Evolutionary conservation across 2,888 invertebrate genomes (phyloP), one percentile per base, ranked within the genome.

Genomic region (Creontiades dilutus): DNA sequence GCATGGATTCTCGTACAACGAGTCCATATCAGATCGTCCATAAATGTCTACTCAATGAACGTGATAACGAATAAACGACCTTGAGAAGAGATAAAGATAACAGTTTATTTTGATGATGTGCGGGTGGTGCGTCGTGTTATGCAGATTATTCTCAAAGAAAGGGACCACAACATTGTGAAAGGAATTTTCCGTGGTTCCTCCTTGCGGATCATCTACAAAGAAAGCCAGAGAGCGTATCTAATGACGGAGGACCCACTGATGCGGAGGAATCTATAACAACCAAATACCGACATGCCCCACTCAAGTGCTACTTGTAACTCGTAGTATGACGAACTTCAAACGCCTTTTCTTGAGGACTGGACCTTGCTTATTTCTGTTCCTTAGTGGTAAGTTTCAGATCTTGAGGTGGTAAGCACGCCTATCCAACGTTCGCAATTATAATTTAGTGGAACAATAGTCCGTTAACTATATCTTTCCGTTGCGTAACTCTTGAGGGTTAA

Each of bases 151-250:
- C 46, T 78, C 78, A 9, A 78, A 78, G 47, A 16, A 27, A 28
- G 78, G 78, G n/a, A 46, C 78, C 78, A 78, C 19, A 68, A 23
- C 27, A 23, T 68, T 23, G 23, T 68, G 68, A 68, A 68, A 68
- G 68, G 68, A 11, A 5, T 7, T 68, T 68, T 19, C 7, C 23
- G 23, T 46, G 78, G 46, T 13, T 78, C 47, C 37, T 78, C 78
- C 78, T 78, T 47, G 78, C 16, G 37, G 37, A 19, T 46, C 78
- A 19, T 46, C 0, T 19, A 47, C 82, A 46, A 86, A 86, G 86
- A 86, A 86, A 86, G 86, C 86, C 75, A 86, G 86, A 86, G 75
- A 86, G 86, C 86, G 86, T 86, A 23, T 47, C 86, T 48, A 55
- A 86, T 86, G 19, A 47, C 13, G 68, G 68, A 61, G 46, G 27